These are phyloP conservation scores for Leucoma salicis DNA, from an alignment of 2,888 invertebrate genomes.

Conservation along the genomic window DNA sequence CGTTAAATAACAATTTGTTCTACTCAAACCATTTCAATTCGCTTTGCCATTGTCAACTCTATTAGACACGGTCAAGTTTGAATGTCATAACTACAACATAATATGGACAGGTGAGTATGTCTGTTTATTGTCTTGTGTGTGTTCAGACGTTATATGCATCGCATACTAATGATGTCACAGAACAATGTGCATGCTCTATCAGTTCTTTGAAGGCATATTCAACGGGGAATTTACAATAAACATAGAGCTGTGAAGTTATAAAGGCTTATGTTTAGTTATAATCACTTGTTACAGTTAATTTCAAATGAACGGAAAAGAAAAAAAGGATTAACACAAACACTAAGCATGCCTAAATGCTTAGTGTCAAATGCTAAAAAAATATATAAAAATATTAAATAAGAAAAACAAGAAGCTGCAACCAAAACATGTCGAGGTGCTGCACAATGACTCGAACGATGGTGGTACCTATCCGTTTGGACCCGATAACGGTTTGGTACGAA, in stretches of 20 bases:
- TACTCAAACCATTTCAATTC: constrained; percentile 47
- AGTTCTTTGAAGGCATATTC: constrained; percentile 45
- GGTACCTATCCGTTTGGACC: too few relatives aligned
- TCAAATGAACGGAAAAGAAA: too few relatives aligned
- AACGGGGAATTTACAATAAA: constrained; percentile 33
- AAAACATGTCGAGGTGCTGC: too few relatives aligned
- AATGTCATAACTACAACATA: constrained; percentile 52
- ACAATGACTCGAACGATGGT: too few relatives aligned
- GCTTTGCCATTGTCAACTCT: constrained; percentile 43
- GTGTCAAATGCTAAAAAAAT: too few relatives aligned
- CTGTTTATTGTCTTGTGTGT: constrained; percentile 32
- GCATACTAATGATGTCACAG: constrained; percentile 56
- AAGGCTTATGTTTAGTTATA: constrained; percentile 6
- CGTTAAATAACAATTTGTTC: constrained; percentile 39
- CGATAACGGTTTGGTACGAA: too few relatives aligned
- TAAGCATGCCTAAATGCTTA: too few relatives aligned
- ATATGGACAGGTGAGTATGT: constrained; percentile 28
- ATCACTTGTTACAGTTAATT: too few relatives aligned
- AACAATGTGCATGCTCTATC: constrained; percentile 61
- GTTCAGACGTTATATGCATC: constrained; percentile 32
- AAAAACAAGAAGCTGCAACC: too few relatives aligned
- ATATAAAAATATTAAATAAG: too few relatives aligned
- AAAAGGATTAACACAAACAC: too few relatives aligned
- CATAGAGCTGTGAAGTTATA: constrained; percentile 29
- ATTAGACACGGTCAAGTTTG: constrained; percentile 74